These are phyloP conservation scores for Coracias cyanogaster DNA, from an alignment of 2,797 vertebrate species.

Conservation along the genomic window DNA sequence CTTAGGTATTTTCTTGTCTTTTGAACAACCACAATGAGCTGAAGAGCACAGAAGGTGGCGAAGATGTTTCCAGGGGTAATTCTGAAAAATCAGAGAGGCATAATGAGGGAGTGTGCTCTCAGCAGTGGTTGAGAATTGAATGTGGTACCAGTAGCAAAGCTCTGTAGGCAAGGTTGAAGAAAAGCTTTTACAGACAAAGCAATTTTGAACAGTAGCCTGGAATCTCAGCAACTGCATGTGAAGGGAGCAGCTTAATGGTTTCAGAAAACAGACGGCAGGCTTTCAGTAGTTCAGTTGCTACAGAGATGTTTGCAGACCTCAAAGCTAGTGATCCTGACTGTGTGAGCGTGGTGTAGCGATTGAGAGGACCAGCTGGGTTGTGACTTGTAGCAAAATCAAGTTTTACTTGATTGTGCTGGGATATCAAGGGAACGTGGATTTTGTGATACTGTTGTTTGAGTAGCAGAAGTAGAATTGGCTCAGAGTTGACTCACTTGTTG, in stretches of 20 bases:
- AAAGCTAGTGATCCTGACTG: not conserved
- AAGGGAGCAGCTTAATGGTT: not conserved
- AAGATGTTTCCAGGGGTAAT: not conserved
- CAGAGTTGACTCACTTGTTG: not conserved
- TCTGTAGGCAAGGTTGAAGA: not conserved
- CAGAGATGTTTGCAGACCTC: not conserved
- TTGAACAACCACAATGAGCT: slow-evolving; percentile 2
- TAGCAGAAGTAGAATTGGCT: not conserved
- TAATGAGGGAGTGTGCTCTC: not conserved
- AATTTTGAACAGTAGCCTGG: not conserved
- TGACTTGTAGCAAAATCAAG: not conserved
- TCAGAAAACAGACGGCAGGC: not conserved
- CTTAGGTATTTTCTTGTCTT: slow-evolving; percentile 22
- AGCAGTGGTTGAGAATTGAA: not conserved
- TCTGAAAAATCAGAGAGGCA: not conserved
- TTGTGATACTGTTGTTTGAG: slow-evolving; percentile 9
- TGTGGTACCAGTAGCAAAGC: not conserved
- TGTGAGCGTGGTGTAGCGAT: not conserved
- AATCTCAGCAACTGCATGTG: not conserved
- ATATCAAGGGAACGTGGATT: not conserved
- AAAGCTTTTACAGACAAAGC: not conserved
- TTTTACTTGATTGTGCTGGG: not conserved
- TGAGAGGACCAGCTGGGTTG: not conserved
- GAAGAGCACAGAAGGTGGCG: not conserved
- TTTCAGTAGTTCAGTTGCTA: not conserved